These are phyloP conservation scores for Caenorhabditis auriculariae DNA, from an alignment of 2,888 invertebrate species.

Conservation along the genomic window DNA sequence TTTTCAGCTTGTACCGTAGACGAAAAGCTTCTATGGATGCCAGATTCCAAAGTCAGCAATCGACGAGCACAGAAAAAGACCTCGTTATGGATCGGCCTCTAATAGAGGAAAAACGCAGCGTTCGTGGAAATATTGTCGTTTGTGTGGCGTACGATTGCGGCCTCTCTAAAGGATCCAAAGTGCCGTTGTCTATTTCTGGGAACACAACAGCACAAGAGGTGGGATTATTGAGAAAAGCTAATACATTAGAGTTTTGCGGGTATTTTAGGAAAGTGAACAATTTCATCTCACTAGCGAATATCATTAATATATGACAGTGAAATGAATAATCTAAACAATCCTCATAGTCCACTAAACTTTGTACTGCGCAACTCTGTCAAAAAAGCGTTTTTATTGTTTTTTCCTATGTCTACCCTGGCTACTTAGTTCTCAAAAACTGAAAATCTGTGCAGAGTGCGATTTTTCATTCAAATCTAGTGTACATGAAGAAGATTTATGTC, in stretches of 20 bases:
- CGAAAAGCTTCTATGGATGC: slow-evolving; percentile 33
- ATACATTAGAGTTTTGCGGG: neutral
- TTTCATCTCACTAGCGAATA: too few species aligned
- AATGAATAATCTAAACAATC: too few species aligned
- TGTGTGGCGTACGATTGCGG: slow-evolving; percentile 95
- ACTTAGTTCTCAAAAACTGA: too few species aligned
- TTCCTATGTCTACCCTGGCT: too few species aligned
- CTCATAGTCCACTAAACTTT: too few species aligned
- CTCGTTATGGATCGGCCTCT: slow-evolving; percentile 24
- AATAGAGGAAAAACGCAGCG: slow-evolving; percentile 21
- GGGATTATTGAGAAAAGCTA: neutral
- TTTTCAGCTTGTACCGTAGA: slow-evolving; percentile 30
- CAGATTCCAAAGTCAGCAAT: slow-evolving; percentile 10
- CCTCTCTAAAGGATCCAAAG: slow-evolving; percentile 55
- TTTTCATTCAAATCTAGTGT: too few species aligned
- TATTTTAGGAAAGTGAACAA: too few species aligned
- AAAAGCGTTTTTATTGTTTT: too few species aligned
- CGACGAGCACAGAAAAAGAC: slow-evolving; percentile 12
- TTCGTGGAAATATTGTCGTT: slow-evolving; percentile 72
- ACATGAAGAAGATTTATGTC: too few species aligned
- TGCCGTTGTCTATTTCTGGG: slow-evolving; percentile 88
- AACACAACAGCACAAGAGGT: slow-evolving; percentile 88
- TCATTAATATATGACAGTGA: too few species aligned
- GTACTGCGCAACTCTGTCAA: too few species aligned
- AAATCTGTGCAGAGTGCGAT: too few species aligned